Evolutionary conservation across 1,140 invertebrate species (phyloP), one percentile per base, ranked within the genome.

Genomic region (Drosophila nasuta): DNA sequence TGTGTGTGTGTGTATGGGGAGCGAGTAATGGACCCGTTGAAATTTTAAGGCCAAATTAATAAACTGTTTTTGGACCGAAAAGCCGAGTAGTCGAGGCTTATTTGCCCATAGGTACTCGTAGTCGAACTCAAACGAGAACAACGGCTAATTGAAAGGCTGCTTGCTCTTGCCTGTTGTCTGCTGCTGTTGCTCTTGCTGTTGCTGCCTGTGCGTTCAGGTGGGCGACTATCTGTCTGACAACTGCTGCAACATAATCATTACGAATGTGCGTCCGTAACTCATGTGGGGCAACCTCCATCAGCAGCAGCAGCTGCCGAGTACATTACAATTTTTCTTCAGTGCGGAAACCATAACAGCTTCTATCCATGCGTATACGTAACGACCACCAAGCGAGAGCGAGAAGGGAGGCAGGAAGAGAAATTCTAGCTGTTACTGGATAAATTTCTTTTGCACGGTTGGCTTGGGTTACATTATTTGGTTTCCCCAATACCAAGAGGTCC

Each of bases 161-260:
- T 48, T 58, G 33, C 54, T 57, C 15, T 10, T 43, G 35, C 15
- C 15, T 58, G 41, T 10, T 33, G 45, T 28, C 11, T 7, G 48
- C 15, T 33, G 20, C 54, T 58, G 15, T 20, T 20, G 20, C 54
- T 58, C 11, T 20, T 20, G 20, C 20, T 20, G 20, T 25, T 25
- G 20, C 20, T 25, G 20, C 20, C 20, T 49, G 45, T 57, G 54
- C 35, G 17, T 20, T 41, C 35, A 57, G 74, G 49, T 56, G 30
- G 45, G 15, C 20, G 51, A 17, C 75, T 72, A 74, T 71, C 67
- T 46, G 35, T 30, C 46, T 67, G 63, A 48, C 73, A 71, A 57
- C 46, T 20, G 56, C 73, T 67, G 81, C 69, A 85, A 85, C 79
- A 58, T 75, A 81, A 86, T 85, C 77, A 69, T 86, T 86, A 85